phyloP scores from a whole-genome alignment of 2,888 invertebrate species.

The Quadroppia sp. region DNA sequence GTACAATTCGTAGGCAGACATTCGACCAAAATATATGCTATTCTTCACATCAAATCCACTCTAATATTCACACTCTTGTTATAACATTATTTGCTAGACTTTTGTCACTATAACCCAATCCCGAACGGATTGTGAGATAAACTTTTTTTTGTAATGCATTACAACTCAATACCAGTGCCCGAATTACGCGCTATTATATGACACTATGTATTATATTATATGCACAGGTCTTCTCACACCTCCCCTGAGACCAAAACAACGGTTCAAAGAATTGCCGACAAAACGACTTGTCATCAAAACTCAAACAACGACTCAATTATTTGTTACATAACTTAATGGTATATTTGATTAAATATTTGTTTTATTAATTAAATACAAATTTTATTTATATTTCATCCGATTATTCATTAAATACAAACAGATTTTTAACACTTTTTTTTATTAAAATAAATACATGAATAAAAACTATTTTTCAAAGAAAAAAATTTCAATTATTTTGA shows the following conservation, averaged over 20 bases:
- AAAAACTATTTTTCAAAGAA: background rate
- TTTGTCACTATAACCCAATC: slow-evolving; percentile 10
- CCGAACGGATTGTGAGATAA: background rate
- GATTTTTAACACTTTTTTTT: background rate
- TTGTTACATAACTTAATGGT: slow-evolving; percentile 35
- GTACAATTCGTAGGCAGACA: background rate
- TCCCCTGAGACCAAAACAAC: slow-evolving; percentile 23
- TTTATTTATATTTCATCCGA: background rate
- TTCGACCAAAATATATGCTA: background rate
- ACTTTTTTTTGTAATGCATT: background rate
- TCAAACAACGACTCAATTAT: slow-evolving; percentile 36
- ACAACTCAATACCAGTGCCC: background rate
- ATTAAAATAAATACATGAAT: too few relatives aligned
- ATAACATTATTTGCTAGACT: background rate
- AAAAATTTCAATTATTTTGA: background rate
- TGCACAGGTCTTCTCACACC: slow-evolving; percentile 6
- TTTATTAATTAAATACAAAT: slow-evolving; percentile 33
- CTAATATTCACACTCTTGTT: background rate
- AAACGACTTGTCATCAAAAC: slow-evolving; percentile 17
- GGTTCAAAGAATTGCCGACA: slow-evolving; percentile 27
- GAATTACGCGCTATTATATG: slow-evolving; percentile 27
- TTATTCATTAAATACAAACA: slow-evolving; percentile 15
- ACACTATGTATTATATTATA: slow-evolving; percentile 17
- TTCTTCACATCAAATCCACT: background rate
- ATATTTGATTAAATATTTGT: slow-evolving; percentile 32